Evolutionary conservation across 2,888 invertebrate species (phyloP).

Genomic region (Neria commutata): DNA sequence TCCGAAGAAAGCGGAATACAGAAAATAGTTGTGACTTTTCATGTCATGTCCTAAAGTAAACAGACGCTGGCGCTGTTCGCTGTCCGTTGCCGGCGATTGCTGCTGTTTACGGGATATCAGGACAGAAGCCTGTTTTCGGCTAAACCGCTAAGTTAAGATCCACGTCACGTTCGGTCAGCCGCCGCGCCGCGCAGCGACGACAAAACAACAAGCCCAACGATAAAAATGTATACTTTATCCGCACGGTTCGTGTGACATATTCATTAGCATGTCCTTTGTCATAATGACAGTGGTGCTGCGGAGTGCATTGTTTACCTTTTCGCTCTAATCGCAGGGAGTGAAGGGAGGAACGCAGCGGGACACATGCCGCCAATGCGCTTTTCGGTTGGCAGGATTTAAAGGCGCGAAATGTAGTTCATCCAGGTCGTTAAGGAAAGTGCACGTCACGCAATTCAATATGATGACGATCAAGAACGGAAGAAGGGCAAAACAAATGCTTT

Average conservation of each 20-base stretch:
- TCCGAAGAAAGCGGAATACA: no score
- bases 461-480: no score
- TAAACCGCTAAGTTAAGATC: conserved; percentile 26
- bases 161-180: conserved; percentile 29
- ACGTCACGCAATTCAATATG: no score
- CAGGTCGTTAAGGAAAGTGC: no score
- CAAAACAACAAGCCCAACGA: conserved; percentile 17
- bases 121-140: conserved; percentile 18
- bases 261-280: conserved; percentile 2
- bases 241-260: conserved; percentile 9
- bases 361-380: no score
- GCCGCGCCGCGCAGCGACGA: conserved; percentile 22
- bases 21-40: no score
- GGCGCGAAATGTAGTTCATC: no score
- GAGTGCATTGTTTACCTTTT: neutral
- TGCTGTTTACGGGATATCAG: neutral
- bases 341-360: no score
- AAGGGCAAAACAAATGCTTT: no score
- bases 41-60: no score
- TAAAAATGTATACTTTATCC: conserved; percentile 19
- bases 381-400: no score
- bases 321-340: neutral
- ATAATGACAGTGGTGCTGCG: conserved; percentile 1
- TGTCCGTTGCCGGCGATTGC: neutral
- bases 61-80: neutral